A percentile compares a stretch with the other conserved stretches of the same genome.
phyloP scores from a whole-genome alignment of 2,113 vertebrate species.

The Campylorhamphus procurvoides region DNA sequence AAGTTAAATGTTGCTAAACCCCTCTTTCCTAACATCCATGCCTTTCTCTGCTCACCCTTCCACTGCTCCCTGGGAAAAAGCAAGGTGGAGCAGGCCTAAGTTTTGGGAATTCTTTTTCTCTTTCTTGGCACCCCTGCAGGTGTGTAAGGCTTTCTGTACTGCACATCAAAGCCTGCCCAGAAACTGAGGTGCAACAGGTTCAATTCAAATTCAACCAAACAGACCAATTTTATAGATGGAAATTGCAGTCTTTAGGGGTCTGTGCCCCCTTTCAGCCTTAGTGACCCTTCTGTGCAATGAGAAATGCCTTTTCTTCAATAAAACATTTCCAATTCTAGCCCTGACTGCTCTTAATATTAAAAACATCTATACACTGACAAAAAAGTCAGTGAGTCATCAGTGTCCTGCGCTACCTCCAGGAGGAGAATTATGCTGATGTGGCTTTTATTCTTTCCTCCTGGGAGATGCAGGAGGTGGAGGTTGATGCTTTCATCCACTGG shows the following conservation, averaged over 20 bases:
- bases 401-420: rapidly evolving
- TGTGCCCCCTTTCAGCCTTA: neutral
- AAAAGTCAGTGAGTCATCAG: neutral
- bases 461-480: neutral
- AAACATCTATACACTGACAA: neutral
- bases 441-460: neutral
- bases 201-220: neutral
- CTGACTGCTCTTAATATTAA: neutral
- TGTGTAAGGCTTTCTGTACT: neutral
- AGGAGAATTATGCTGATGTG: neutral
- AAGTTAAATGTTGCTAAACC: neutral
- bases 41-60: neutral
- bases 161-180: neutral
- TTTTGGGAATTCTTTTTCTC: neutral
- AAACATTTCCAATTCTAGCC: neutral
- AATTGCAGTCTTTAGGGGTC: neutral
- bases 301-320: neutral
- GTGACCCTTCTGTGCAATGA: neutral
- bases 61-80: neutral
- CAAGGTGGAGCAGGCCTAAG: neutral
- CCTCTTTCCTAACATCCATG: neutral
- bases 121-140: neutral
- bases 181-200: neutral
- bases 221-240: neutral
- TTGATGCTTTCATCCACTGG: neutral